phyloP scores from a whole-genome alignment of 2,888 invertebrate genomes.

The Hesperia comma region DNA sequence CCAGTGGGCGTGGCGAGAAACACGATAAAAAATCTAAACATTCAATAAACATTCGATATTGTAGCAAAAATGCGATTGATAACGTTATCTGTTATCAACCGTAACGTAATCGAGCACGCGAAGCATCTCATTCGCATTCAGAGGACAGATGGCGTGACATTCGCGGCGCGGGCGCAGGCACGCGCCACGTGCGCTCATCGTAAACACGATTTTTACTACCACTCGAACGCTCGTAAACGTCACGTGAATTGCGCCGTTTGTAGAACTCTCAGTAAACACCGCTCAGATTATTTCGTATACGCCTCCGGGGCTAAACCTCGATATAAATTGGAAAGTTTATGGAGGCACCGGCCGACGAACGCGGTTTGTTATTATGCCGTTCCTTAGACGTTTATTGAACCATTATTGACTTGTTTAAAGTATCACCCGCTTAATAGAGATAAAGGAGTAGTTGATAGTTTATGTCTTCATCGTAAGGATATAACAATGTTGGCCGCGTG shows the following conservation, averaged over 20 bases:
- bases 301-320: slow-evolving; percentile 80
- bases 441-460: slow-evolving; percentile 77
- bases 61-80: neutral
- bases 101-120: slow-evolving; percentile 1
- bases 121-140: slow-evolving; percentile 60
- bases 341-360: slow-evolving; percentile 69
- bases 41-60: too few species aligned
- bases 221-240: slow-evolving; percentile 80
- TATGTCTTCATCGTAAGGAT: slow-evolving; percentile 75
- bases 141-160: slow-evolving; percentile 66
- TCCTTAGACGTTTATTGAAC: slow-evolving; percentile 81
- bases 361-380: slow-evolving; percentile 82
- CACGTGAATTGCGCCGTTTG: slow-evolving; percentile 81
- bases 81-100: slow-evolving; percentile 14
- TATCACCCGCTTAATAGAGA: slow-evolving; percentile 81
- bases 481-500: slow-evolving; percentile 53
- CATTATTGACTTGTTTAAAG: slow-evolving; percentile 83
- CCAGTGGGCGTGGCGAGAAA: too few species aligned
- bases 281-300: slow-evolving; percentile 81
- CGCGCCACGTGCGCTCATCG: slow-evolving; percentile 69
- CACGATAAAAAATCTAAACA: slow-evolving; percentile 45
- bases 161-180: slow-evolving; percentile 52
- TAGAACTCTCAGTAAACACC: slow-evolving; percentile 81
- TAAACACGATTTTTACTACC: slow-evolving; percentile 83
- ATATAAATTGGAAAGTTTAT: slow-evolving; percentile 82